These are phyloP conservation scores for Oryzias javanicus DNA, from an alignment of 2,113 vertebrate species.

Conservation along the genomic window DNA sequence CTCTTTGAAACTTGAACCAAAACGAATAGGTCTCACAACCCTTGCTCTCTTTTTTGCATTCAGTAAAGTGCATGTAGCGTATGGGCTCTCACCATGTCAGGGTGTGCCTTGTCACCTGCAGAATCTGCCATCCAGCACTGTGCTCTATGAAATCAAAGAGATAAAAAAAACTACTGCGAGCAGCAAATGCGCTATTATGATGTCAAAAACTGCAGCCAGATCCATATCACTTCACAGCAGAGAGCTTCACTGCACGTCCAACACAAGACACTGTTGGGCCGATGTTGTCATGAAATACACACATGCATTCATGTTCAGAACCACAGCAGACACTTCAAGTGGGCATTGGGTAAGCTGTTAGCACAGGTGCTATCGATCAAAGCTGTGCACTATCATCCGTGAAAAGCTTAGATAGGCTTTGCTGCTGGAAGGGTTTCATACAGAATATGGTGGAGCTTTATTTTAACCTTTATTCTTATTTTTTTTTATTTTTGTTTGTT, in stretches of 20 bases:
- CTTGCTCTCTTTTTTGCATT: conserved; percentile 71
- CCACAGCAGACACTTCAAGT: conserved; percentile 42
- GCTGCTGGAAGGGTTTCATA: too few species aligned
- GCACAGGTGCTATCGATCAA: conserved; percentile 53
- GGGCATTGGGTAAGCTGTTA: conserved; percentile 70
- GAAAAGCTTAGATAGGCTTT: too few species aligned
- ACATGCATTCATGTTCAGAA: conserved; percentile 27
- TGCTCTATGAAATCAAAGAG: conserved; percentile 65
- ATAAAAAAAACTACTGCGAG: conserved; percentile 50
- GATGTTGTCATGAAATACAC: conserved; percentile 22
- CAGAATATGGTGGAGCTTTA: too few species aligned
- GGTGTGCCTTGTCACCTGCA: conserved; percentile 76
- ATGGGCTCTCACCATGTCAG: conserved; percentile 68
- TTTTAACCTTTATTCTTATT: too few species aligned
- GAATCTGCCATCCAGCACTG: conserved; percentile 77
- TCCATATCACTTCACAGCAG: conserved; percentile 64
- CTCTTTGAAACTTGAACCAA: conserved; percentile 79
- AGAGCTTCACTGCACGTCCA: conserved; percentile 63
- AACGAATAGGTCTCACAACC: conserved; percentile 67
- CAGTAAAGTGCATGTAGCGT: conserved; percentile 77
- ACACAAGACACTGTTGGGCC: conserved; percentile 27
- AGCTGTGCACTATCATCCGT: conserved; percentile 25
- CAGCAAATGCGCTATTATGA: conserved; percentile 75
- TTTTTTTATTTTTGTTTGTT: conserved; percentile 7
- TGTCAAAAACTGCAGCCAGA: conserved; percentile 75